Evolutionary conservation across 2,113 vertebrate species (phyloP), one percentile per base, ranked within the genome.

Genomic region (Sturnira hondurensis): DNA sequence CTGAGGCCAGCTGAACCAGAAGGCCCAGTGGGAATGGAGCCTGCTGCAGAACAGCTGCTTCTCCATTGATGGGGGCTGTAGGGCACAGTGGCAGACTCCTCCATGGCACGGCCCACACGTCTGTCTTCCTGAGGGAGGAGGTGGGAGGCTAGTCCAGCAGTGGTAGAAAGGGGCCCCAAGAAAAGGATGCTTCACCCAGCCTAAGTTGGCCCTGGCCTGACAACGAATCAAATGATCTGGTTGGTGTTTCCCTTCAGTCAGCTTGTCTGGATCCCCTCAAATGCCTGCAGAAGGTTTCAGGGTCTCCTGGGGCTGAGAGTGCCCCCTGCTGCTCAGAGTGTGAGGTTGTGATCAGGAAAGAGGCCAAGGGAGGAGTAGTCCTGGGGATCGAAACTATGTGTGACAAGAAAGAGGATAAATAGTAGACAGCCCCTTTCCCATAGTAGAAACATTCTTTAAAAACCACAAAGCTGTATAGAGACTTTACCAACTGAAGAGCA

Each of bases 31-130:
- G 96, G 10, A 47, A 28, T 7, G 19, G 86, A 83, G 36, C 61
- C 54, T 2, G 86, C 70, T 13, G 7, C 43, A 50, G 58, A 97
- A 65, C 31, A 92, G 74, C n/a, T 63, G 5, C 54, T 92, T 88
- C 45, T 43, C 63, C 26, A 1, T 52, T 5, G 1, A 36, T 2
- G 0, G 1, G 36, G 38, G 20, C 33, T 43, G 5, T 31, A 43
- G 0, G 38, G 73, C 31, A 24, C 70, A 2, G 50, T 78, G 41
- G 41, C 41, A 36, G 68, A 9, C 54, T 12, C n/a, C 87, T 41
- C 17, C 38, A 5, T 61, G 28, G 28, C 26, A 5, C 1, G 68
- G 45, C 41, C 77, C 38, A 68, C 41, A 10, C 19, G 28, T 67
- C 41, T 43, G 2, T 43, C 74, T 41, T 36, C 52, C 7, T 4